Conservation (phyloP, 1,140 invertebrate species). For the Mamestra configurata region DNA sequence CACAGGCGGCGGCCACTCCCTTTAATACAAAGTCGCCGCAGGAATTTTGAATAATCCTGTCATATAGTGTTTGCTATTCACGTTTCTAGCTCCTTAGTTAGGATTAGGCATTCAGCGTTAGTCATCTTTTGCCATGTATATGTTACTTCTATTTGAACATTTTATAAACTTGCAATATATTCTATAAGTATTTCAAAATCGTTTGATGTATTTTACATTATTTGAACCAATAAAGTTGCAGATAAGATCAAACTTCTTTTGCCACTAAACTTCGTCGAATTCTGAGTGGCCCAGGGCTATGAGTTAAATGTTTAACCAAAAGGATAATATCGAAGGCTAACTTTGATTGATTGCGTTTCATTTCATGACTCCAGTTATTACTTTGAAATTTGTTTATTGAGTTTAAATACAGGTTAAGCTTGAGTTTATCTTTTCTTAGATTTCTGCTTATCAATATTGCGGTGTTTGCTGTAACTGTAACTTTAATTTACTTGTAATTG, state of each 20-base stretch:
- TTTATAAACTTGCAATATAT: neutral
- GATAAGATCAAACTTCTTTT: conserved; percentile 22
- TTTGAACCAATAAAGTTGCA: conserved; percentile 1
- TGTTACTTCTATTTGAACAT: neutral
- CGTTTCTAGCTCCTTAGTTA: neutral
- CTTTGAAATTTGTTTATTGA: conserved; percentile 49
- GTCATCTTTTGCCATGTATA: neutral
- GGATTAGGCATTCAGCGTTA: conserved; percentile 3
- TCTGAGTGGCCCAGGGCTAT: conserved; percentile 19
- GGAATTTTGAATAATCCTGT: conserved; percentile 23
- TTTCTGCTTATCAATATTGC: neutral
- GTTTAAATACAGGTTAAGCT: conserved; percentile 28
- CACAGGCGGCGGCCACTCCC: conserved; percentile 1
- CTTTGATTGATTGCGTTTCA: conserved; percentile 57
- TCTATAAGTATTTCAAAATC: neutral
- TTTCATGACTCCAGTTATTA: conserved; percentile 48
- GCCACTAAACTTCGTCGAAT: neutral
- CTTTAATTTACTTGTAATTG: conserved; percentile 12
- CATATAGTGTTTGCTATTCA: conserved; percentile 6
- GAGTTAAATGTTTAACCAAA: conserved; percentile 25
- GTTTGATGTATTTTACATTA: neutral
- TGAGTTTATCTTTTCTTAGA: conserved; percentile 14
- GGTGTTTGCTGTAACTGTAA: neutral
- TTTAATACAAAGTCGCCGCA: conserved; percentile 1
- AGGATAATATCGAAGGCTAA: conserved; percentile 52